phyloP scores from a whole-genome alignment of 37 sponge, comb jelly and placozoan species.

The Oscarella lobularis region DNA sequence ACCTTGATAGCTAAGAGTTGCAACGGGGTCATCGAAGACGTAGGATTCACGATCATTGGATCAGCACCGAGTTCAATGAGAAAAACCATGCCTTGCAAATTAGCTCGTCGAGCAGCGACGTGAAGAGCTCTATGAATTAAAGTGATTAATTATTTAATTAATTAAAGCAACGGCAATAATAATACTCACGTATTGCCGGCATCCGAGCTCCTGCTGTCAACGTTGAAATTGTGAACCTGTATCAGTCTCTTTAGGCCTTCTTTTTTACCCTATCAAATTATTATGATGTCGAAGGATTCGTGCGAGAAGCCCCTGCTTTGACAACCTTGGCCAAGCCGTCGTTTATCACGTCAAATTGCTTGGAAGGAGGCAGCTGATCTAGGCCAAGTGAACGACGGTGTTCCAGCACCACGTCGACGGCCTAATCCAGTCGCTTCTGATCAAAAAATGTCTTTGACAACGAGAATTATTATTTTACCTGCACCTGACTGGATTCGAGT shows the following conservation, averaged over 20 bases:
- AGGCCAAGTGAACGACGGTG: no score
- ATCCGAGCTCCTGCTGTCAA: constrained; percentile 25
- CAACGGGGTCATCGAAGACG: constrained; percentile 8
- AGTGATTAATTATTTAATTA: background rate
- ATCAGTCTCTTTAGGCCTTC: constrained; percentile 31
- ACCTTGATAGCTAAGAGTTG: constrained; percentile 52
- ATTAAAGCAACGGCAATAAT: background rate
- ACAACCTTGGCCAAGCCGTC: background rate
- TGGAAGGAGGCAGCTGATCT: no score
- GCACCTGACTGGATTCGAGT: no score
- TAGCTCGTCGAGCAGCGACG: constrained; percentile 26
- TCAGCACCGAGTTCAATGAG: constrained; percentile 58
- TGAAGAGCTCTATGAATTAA: constrained; percentile 33
- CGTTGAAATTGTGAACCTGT: constrained; percentile 3
- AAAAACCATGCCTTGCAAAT: constrained; percentile 17
- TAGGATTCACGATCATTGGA: constrained; percentile 35
- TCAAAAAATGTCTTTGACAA: no score
- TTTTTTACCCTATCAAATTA: constrained; percentile 34
- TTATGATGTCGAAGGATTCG: no score
- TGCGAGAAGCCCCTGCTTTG: no score
- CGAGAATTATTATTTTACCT: no score
- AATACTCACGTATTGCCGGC: constrained; percentile 27
- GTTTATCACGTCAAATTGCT: background rate
- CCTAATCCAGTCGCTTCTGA: no score
- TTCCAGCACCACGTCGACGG: no score